Conservation (phyloP, 2,113 vertebrate genomes). For the Stictonetta naevosa region DNA sequence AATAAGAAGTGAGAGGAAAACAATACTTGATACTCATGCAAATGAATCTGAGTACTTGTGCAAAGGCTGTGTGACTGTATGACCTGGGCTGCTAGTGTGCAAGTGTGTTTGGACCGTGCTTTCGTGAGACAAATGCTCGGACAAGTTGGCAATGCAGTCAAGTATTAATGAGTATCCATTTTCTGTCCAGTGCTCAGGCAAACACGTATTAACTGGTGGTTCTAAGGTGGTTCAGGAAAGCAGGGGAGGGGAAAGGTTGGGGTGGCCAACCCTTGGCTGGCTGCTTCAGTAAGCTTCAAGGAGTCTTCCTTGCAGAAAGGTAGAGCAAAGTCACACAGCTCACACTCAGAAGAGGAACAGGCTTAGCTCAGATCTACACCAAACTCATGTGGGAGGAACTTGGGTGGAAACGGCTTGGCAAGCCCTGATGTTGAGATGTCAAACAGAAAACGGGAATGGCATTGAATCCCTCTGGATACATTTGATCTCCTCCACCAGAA, state of each 20-base stretch:
- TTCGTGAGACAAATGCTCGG: background rate
- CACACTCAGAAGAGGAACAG: background rate
- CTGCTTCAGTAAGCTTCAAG: background rate
- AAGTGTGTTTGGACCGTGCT: accelerated
- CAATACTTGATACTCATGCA: background rate
- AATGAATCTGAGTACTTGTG: accelerated
- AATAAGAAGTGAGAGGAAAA: background rate
- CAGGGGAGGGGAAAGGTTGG: background rate
- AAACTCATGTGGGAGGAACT: background rate
- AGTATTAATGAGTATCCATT: background rate
- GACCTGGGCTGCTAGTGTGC: background rate
- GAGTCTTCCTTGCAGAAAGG: background rate
- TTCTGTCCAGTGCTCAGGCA: background rate
- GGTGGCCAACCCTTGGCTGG: background rate
- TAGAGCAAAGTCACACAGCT: background rate
- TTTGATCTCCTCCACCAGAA: background rate
- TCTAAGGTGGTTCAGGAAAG: background rate
- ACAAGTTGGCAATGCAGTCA: background rate
- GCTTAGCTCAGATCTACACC: background rate
- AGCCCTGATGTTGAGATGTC: background rate
- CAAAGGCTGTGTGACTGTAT: accelerated
- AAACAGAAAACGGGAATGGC: background rate
- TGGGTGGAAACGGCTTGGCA: background rate
- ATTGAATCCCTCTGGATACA: background rate
- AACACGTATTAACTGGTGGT: background rate